Percentiles rank a stretch among this genome's conserved stretches.
These are phyloP conservation scores for Neosilurus mollespiculum DNA, from an alignment of 2,797 vertebrate genomes.

Conservation along the genomic window DNA sequence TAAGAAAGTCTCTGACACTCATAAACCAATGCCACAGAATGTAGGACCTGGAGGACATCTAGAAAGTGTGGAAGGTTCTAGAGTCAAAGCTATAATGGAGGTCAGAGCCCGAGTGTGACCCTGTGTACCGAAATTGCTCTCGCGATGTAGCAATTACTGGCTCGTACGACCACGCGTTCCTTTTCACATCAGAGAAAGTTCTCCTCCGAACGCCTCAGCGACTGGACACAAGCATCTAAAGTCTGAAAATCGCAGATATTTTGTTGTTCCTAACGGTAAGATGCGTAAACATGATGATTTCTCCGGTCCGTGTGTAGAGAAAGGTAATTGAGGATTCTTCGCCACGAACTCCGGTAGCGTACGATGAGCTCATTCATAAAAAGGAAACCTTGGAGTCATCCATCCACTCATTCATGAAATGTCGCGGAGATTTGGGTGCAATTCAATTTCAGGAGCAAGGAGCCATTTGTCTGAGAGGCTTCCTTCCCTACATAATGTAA, in stretches of 20 bases:
- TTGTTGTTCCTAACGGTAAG: neutral
- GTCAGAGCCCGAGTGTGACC: conserved; percentile 38
- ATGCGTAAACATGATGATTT: neutral
- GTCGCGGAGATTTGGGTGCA: conserved; percentile 48
- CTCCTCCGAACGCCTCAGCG: neutral
- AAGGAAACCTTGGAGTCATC: conserved; percentile 30
- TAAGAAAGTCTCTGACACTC: conserved; percentile 30
- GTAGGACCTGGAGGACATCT: conserved; percentile 5
- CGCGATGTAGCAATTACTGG: conserved; percentile 34
- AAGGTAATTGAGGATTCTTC: conserved; percentile 13
- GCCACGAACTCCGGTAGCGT: neutral
- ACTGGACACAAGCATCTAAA: neutral
- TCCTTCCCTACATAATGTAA: conserved; percentile 65
- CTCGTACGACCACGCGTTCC: neutral
- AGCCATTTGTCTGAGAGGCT: conserved; percentile 63
- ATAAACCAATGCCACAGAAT: conserved; percentile 27
- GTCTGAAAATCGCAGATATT: neutral
- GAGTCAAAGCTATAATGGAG: conserved; percentile 51
- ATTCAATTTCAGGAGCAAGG: conserved; percentile 56
- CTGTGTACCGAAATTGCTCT: conserved; percentile 20
- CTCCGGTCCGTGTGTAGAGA: neutral
- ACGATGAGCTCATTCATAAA: conserved; percentile 54
- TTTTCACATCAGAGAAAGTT: conserved; percentile 12
- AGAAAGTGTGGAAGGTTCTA: conserved; percentile 14
- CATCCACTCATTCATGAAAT: conserved; percentile 55